A percentile compares a stretch with the other conserved stretches of the same genome.
These are phyloP conservation scores for Falco peregrinus DNA, from an alignment of 2,797 vertebrate species.

Conservation along the genomic window DNA sequence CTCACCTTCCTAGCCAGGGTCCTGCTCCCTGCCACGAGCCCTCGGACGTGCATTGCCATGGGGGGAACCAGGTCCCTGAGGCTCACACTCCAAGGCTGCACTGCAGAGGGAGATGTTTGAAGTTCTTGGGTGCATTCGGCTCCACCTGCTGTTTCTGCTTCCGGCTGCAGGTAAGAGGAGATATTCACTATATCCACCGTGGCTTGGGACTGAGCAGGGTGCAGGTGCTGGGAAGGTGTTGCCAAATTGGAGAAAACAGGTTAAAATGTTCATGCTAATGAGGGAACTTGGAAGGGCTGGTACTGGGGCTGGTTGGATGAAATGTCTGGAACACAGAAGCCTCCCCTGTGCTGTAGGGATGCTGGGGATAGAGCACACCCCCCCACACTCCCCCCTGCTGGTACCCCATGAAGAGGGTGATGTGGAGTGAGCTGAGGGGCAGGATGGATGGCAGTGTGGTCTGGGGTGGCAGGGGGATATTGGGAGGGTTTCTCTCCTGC, in stretches of 20 bases:
- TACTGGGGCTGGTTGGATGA: neutral
- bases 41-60: fast-evolving
- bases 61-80: too few species aligned
- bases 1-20: neutral
- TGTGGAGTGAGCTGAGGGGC: neutral
- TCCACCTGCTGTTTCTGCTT: neutral
- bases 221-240: neutral
- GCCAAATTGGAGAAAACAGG: neutral
- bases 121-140: neutral
- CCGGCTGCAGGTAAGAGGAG: neutral
- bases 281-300: neutral
- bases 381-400: neutral
- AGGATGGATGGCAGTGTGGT: neutral
- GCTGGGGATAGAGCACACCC: neutral
- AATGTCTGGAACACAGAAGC: neutral
- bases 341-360: neutral
- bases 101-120: neutral
- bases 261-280: neutral
- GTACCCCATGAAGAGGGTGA: fast-evolving
- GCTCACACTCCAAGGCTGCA: fast-evolving
- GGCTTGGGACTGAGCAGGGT: neutral
- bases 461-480: neutral
- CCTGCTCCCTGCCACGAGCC: neutral
- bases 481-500: fast-evolving
- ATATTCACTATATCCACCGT: neutral